phyloP scores from a whole-genome alignment of 2,113 vertebrate genomes.

The Vulpes lagopus region DNA sequence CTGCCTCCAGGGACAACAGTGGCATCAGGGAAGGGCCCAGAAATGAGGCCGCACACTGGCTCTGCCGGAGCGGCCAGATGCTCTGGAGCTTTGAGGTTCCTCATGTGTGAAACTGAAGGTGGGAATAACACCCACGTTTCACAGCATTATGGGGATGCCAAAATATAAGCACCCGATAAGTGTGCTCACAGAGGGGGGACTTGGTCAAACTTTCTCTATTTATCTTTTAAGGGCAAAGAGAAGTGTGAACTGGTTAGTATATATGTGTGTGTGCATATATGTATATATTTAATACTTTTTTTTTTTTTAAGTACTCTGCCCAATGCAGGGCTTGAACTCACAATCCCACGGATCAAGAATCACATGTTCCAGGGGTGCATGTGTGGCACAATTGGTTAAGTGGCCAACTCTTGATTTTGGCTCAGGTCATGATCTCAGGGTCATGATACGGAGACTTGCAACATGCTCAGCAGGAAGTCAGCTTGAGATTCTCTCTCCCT shows the following conservation, averaged over 20 bases:
- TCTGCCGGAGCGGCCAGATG: not conserved
- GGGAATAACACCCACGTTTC: not conserved
- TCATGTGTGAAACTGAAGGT: not conserved
- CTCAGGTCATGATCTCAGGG: not conserved
- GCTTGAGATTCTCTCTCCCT: not conserved
- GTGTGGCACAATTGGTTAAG: not conserved
- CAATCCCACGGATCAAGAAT: not conserved
- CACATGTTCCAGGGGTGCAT: not conserved
- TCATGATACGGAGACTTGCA: rapidly evolving
- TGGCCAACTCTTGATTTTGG: not conserved
- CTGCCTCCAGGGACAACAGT: rapidly evolving
- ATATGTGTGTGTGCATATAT: not conserved
- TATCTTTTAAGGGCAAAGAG: not conserved
- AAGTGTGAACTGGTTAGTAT: not conserved
- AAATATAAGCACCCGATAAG: not conserved
- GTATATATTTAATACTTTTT: not conserved
- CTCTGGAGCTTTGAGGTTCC: not conserved
- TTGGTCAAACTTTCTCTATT: not conserved
- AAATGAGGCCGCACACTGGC: not conserved
- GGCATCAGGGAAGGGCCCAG: not conserved
- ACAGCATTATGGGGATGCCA: not conserved
- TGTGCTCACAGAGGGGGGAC: rapidly evolving
- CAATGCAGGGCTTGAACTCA: not conserved
- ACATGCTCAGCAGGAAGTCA: not conserved
- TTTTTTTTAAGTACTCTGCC: not conserved